Evolutionary conservation across 2,888 invertebrate genomes (phyloP), one percentile per base, ranked within the genome.

Genomic region (Augiades crinisus): DNA sequence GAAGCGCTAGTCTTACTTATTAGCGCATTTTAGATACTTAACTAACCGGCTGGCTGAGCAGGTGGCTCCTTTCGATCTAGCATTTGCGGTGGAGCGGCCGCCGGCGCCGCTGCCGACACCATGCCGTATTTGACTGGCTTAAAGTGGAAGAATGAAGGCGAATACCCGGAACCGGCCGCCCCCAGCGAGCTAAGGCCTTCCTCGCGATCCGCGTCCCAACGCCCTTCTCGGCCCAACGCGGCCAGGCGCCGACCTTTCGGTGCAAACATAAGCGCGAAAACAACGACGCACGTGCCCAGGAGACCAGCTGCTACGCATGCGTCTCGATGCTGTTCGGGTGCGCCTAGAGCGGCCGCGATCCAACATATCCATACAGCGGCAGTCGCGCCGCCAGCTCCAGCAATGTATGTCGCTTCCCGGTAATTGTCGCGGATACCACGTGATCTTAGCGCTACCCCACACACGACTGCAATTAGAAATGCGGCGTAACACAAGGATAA

Each of bases 261-360:
- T 86, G 97, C 94, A 81, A 98, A 98, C 98, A 98, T 98, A 52
- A 97, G 94, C 64, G 97, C 92, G 82, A 98, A 96, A 46, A 97
- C 94, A 37, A 96, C 93, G 7, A 94, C 92, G 58, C 97, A 95
- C 10, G 96, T 96, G 49, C 95, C 93, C 38, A 97, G 93, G 61
- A 98, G 90, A 0, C 98, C 98, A 67, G 96, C 96, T 14, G 97
- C 98, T 47, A 98, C 91, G 82, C 97, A 96, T 8, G 96, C 96
- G 79, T 96, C 96, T 63, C 94, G 93, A 72, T 95, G 95, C 59
- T 94, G 91, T 70, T 96, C 96, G 54, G 93, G 92, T 40, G 94
- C 93, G 47, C 95, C 93, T 65, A 95, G 90, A 31, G 97, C 97
- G 57, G 96, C 95, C 60, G 97, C 91, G 72, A 93, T 93, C 95